Evolutionary conservation across 2,113 vertebrate species (phyloP), one percentile per base, ranked within the genome.

Genomic region (Anarrhichthys ocellatus): DNA sequence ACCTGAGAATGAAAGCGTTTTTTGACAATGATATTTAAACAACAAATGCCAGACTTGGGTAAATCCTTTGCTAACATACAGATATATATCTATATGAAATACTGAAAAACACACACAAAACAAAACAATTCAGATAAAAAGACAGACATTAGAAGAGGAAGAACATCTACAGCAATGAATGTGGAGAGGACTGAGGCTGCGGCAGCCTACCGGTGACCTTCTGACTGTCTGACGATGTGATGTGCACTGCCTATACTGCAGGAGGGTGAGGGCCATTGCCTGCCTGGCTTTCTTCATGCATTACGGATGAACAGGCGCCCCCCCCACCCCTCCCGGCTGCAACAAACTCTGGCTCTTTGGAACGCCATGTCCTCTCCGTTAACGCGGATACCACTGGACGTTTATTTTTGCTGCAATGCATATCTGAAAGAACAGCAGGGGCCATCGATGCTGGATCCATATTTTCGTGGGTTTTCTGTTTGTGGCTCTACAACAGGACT

Each of bases 11-110:
- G 75, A 84, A 83, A 84, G 78, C 56, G 4, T 64, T 88, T 64
- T 27, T 58, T 2, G 24, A 82, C 40, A 71, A 62, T 18, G 8
- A 62, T 38, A 40, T 27, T 40, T 40, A 75, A 68, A 63, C 36
- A 77, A 73, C 58, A 95, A 93, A 94, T 91, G 92, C 90, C 94
- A 95, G 94, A 95, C 92, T 93, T 73, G 91, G 86, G 87, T 89
- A 68, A 90, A 82, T 88, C 83, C 90, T 92, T 90, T 90, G 85
- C 90, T 86, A 72, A 85, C 67, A 42, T 69, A 90, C 86, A 88
- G 64, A 87, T 81, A 84, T 88, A 88, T 87, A 91, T 85, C 85
- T 76, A 85, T 89, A 88, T 58, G 75, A 89, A 83, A 86, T n/a
- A 82, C 78, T 71, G 72, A 78, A 85, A 59, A 58, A 58, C 10